Evolutionary conservation across 2,113 vertebrate genomes (phyloP).

Genomic region (Bos taurus): DNA sequence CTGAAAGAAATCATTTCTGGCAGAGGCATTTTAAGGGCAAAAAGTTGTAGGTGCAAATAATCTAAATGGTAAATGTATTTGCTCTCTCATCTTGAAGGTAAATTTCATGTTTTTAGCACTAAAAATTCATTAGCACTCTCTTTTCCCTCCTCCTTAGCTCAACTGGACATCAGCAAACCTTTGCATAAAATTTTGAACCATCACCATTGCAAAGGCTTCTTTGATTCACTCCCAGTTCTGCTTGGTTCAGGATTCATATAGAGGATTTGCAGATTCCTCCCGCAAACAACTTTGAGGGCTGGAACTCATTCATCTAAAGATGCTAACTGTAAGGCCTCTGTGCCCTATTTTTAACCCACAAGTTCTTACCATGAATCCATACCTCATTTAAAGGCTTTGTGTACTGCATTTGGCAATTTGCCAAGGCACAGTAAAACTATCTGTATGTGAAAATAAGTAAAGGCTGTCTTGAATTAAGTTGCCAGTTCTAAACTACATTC

Average conservation of each 20-base stretch:
- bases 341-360: background rate
- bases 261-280: background rate
- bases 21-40: constrained; percentile 24
- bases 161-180: background rate
- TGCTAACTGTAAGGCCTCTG: background rate
- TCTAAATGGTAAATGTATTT: constrained; percentile 21
- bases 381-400: background rate
- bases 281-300: background rate
- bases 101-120: background rate
- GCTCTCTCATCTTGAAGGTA: background rate
- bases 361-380: background rate
- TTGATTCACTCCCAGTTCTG: background rate
- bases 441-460: background rate
- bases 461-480: background rate
- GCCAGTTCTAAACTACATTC: background rate
- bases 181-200: background rate
- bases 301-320: background rate
- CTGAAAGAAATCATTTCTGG: background rate
- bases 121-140: background rate
- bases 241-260: background rate
- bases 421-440: background rate
- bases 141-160: background rate
- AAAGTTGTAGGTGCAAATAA: constrained; percentile 13
- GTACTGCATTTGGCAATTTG: background rate
- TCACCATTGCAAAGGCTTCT: background rate